Evolutionary conservation across 37 sponge, comb jelly and placozoan genomes (phyloP).

Genomic region (Aphrocallistes beatrix): DNA sequence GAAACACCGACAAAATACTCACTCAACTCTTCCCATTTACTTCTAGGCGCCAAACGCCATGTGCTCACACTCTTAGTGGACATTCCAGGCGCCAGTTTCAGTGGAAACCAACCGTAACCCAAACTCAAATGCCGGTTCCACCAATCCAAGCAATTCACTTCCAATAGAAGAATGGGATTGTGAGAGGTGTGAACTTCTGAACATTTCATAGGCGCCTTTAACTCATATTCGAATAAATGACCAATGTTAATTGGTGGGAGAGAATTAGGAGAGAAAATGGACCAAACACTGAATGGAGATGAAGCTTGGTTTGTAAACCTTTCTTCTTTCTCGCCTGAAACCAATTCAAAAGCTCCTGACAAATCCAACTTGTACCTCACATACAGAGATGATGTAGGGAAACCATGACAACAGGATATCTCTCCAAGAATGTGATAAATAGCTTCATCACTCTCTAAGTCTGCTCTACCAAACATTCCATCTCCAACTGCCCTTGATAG

Average conservation of each 20-base stretch:
- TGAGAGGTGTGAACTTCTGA: not conserved
- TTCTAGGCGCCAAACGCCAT: not conserved
- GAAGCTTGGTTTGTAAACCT: not conserved
- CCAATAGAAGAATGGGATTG: not conserved
- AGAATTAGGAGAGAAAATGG: not conserved
- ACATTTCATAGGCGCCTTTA: not conserved
- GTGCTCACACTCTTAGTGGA: not conserved
- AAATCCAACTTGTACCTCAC: not conserved
- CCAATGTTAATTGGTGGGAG: not conserved
- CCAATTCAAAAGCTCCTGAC: not conserved
- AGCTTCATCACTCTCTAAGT: not conserved
- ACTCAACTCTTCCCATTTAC: constrained; percentile 1
- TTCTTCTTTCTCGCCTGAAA: not conserved
- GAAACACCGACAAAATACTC: not conserved
- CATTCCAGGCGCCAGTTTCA: not conserved
- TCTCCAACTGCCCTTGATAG: not conserved
- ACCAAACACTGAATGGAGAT: not conserved
- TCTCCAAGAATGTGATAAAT: not conserved
- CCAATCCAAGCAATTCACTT: not conserved
- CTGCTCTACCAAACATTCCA: not conserved
- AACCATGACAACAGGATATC: constrained; percentile 19
- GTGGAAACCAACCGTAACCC: not conserved
- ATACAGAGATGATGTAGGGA: not conserved
- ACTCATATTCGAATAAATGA: constrained; percentile 9
- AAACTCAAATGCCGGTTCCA: not conserved